Percentiles rank a stretch among this genome's conserved stretches.
Evolutionary conservation across 2,113 vertebrate species (phyloP).

Genomic region (Tragelaphus imberbis): DNA sequence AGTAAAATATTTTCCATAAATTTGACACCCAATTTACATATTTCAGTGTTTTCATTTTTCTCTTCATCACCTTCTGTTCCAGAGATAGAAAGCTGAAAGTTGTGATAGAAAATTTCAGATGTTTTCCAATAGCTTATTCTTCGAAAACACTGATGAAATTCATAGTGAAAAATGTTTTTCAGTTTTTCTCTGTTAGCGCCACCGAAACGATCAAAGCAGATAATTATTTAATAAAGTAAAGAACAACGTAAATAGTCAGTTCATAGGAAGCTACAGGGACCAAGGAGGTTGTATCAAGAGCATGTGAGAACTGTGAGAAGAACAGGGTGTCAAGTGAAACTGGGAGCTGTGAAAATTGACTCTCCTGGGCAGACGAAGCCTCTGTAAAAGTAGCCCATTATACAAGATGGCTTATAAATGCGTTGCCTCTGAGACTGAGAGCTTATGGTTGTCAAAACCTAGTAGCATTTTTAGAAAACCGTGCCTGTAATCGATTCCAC

Average conservation of each 20-base stretch:
- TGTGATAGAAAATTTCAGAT: slow-evolving; percentile 18
- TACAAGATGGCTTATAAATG: neutral
- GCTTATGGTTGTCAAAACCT: neutral
- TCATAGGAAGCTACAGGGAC: neutral
- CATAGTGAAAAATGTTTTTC: slow-evolving; percentile 10
- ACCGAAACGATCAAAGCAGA: neutral
- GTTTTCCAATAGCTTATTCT: slow-evolving; percentile 37
- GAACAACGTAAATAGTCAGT: neutral
- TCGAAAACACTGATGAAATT: slow-evolving; percentile 44
- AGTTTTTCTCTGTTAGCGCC: neutral
- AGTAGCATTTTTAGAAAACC: neutral
- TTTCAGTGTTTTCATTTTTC: neutral
- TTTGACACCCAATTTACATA: slow-evolving; percentile 9
- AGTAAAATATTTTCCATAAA: slow-evolving; percentile 56
- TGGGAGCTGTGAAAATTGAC: neutral
- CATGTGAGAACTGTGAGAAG: neutral
- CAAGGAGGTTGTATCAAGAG: neutral
- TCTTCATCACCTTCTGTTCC: slow-evolving; percentile 31
- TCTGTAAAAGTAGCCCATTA: neutral
- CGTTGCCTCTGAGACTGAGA: neutral
- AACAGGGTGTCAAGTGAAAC: neutral
- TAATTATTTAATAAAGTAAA: slow-evolving; percentile 37
- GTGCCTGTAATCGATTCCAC: neutral
- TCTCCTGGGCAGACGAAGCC: neutral
- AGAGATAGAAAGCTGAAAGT: slow-evolving; percentile 3